Percentiles rank a stretch among this genome's conserved stretches.
phyloP scores from a whole-genome alignment of 2,888 invertebrate genomes.

The Aspidiotus destructor region DNA sequence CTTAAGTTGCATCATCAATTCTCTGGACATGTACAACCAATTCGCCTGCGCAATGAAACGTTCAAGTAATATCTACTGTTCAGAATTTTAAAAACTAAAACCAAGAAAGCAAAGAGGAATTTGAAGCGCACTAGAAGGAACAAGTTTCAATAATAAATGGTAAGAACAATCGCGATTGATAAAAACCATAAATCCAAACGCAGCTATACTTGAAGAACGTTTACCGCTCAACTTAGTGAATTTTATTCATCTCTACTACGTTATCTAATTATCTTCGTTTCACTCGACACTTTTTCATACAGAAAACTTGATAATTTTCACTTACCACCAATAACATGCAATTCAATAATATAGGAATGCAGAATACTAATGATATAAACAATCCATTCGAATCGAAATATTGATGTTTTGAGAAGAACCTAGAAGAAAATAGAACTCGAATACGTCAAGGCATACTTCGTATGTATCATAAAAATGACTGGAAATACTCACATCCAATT shows the following conservation, averaged over 20 bases:
- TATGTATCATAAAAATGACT: neutral
- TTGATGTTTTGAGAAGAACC: conserved; percentile 74
- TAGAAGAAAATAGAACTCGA: neutral
- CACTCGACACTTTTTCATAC: too few species aligned
- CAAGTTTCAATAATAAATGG: too few species aligned
- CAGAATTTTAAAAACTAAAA: neutral
- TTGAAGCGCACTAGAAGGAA: too few species aligned
- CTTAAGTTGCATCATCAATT: conserved; percentile 75
- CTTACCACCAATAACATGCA: conserved; percentile 91
- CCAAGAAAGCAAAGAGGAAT: neutral
- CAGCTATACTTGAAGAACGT: too few species aligned
- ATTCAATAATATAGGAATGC: conserved; percentile 82
- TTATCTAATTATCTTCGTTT: too few species aligned
- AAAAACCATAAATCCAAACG: too few species aligned
- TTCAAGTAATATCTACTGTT: neutral
- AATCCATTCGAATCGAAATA: conserved; percentile 90
- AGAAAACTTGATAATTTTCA: conserved; percentile 38
- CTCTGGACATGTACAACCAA: conserved; percentile 82
- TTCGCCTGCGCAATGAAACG: conserved; percentile 54
- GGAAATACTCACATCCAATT: conserved; percentile 55
- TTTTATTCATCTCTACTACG: too few species aligned
- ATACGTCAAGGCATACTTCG: neutral
- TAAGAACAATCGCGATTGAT: too few species aligned
- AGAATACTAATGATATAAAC: conserved; percentile 87
- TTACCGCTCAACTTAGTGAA: too few species aligned